These are phyloP conservation scores for Acanthacorydalis orientalis DNA, from an alignment of 2,888 invertebrate genomes.

Conservation along the genomic window DNA sequence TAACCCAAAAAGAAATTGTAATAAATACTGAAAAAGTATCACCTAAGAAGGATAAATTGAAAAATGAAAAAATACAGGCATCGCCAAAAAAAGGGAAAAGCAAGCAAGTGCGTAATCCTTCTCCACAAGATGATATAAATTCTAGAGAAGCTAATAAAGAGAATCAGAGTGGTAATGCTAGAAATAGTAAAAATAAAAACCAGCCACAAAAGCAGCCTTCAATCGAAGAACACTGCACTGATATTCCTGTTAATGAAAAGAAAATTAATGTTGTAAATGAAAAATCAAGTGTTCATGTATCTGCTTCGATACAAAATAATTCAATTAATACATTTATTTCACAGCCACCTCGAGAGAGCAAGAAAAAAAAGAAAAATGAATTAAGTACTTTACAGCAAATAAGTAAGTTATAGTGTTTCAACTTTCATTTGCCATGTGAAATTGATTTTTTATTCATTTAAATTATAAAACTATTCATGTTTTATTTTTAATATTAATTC, in stretches of 20 bases:
- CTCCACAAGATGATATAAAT: slow-evolving; percentile 1
- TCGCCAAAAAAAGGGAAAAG: slow-evolving; percentile 16
- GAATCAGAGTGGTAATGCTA: not conserved
- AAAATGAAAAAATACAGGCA: slow-evolving; percentile 27
- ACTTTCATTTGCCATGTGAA: slow-evolving; percentile 4
- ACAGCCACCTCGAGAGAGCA: slow-evolving; percentile 19
- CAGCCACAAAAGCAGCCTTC: slow-evolving; percentile 1
- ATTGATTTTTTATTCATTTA: slow-evolving; percentile 7
- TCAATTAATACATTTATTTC: not conserved
- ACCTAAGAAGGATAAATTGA: not conserved
- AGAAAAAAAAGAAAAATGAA: slow-evolving; percentile 43
- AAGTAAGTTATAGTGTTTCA: too few species aligned
- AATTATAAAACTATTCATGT: slow-evolving; percentile 7
- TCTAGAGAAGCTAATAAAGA: slow-evolving; percentile 3
- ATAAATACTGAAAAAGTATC: not conserved
- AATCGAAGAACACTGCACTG: slow-evolving; percentile 1
- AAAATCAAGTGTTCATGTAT: not conserved
- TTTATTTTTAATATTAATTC: not conserved
- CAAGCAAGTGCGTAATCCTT: slow-evolving; percentile 4
- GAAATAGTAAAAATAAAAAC: too few species aligned
- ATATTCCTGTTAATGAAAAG: too few species aligned
- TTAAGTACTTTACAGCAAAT: slow-evolving; percentile 31
- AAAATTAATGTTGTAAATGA: not conserved
- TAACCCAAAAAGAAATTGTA: slow-evolving; percentile 10
- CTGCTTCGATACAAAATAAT: too few species aligned